Evolutionary conservation across 2,888 invertebrate genomes (phyloP).

Genomic region (Heliconius ismenius): DNA sequence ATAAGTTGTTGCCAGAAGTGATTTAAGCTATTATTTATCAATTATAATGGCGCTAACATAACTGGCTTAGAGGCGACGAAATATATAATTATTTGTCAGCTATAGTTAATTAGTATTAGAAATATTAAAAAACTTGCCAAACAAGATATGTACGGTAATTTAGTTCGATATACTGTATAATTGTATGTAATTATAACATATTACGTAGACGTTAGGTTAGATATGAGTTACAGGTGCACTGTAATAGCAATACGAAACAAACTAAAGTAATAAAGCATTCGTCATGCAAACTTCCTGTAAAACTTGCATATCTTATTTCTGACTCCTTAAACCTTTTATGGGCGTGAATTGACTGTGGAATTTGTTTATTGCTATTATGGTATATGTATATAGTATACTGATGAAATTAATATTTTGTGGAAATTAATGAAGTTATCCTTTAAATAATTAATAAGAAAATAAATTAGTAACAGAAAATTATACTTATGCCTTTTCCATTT

Average conservation of each 20-base stretch:
- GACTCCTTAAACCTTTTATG: conserved; percentile 23
- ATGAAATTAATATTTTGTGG: background rate
- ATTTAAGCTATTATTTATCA: conserved; percentile 23
- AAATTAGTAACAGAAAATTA: too few species aligned
- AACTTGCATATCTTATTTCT: conserved; percentile 26
- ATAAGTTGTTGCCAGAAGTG: conserved; percentile 26
- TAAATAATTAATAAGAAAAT: too few species aligned
- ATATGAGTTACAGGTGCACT: conserved; percentile 16
- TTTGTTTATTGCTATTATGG: background rate
- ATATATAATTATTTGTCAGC: background rate
- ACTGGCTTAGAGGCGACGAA: background rate
- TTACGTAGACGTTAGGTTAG: background rate
- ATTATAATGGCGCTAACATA: conserved; percentile 7
- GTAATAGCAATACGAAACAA: conserved; percentile 19
- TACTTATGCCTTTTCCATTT: too few species aligned
- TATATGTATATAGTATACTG: background rate
- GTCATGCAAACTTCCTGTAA: conserved; percentile 33
- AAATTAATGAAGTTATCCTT: background rate
- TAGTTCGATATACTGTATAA: background rate
- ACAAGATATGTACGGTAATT: conserved; percentile 1
- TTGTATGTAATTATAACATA: conserved; percentile 22
- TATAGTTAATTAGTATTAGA: background rate
- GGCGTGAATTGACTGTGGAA: background rate
- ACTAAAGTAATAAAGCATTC: conserved; percentile 27
- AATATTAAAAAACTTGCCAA: background rate